These are phyloP conservation scores for Lysiphlebus fabarum DNA, from an alignment of 1,140 invertebrate genomes.

Conservation along the genomic window DNA sequence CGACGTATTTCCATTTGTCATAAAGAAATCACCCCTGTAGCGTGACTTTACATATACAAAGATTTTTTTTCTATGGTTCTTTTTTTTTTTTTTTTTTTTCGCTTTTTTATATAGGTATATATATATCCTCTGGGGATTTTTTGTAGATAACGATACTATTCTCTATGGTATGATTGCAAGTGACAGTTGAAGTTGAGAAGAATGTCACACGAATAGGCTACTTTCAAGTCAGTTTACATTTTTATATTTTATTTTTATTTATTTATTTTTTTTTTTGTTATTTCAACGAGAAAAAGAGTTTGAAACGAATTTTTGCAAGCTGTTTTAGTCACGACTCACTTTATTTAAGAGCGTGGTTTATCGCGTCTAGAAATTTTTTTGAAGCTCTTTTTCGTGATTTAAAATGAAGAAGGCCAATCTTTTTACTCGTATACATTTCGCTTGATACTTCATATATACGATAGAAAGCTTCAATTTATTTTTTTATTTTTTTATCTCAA, in stretches of 20 bases:
- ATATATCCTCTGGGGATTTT: slow-evolving; percentile 28
- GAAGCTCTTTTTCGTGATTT: slow-evolving; percentile 31
- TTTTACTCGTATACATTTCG: slow-evolving; percentile 1
- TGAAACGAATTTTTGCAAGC: too few species aligned
- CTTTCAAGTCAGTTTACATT: too few species aligned
- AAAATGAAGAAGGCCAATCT: slow-evolving; percentile 27
- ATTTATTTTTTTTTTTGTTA: too few species aligned
- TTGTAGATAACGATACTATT: slow-evolving; percentile 7
- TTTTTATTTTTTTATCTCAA: slow-evolving; percentile 1
- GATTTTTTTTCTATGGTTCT: too few species aligned
- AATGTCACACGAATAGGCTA: slow-evolving; percentile 24
- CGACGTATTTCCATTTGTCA: slow-evolving; percentile 10
- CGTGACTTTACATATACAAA: slow-evolving; percentile 7
- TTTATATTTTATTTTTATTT: too few species aligned
- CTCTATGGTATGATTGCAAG: slow-evolving; percentile 27
- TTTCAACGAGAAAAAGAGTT: too few species aligned
- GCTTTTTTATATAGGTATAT: too few species aligned
- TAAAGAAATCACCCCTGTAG: background rate
- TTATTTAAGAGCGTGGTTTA: slow-evolving; percentile 30
- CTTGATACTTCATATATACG: slow-evolving; percentile 9
- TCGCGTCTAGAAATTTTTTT: slow-evolving; percentile 24
- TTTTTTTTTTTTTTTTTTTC: too few species aligned
- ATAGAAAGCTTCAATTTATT: background rate
- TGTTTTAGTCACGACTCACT: background rate
- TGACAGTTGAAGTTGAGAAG: slow-evolving; percentile 34